Evolutionary conservation across 2,888 invertebrate species (phyloP).

Genomic region (Trissolcus brochymenae): DNA sequence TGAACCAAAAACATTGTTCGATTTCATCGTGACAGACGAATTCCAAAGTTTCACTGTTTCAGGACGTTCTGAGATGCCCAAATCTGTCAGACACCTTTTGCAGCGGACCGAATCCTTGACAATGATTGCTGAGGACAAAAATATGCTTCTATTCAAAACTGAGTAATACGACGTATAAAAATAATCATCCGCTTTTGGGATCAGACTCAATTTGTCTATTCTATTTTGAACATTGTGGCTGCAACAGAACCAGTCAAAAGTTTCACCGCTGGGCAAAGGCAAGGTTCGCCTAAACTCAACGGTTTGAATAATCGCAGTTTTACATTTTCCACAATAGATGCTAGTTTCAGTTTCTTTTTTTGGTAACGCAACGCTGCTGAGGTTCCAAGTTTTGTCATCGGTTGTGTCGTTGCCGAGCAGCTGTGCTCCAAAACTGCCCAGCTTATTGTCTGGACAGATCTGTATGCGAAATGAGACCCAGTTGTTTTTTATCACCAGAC

Average conservation of each 20-base stretch:
- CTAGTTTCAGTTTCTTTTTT: conserved; percentile 56
- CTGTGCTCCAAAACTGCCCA: conserved; percentile 69
- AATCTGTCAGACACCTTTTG: conserved; percentile 66
- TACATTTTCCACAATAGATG: conserved; percentile 67
- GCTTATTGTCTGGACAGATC: conserved; percentile 64
- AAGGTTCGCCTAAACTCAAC: conserved; percentile 66
- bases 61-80: conserved; percentile 63
- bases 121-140: conserved; percentile 62
- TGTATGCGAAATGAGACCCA: conserved; percentile 73
- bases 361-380: conserved; percentile 56
- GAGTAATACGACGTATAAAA: conserved; percentile 68
- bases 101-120: conserved; percentile 64
- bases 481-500: conserved; percentile 63
- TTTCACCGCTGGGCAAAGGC: conserved; percentile 71
- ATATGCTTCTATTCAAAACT: conserved; percentile 63
- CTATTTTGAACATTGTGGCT: conserved; percentile 56
- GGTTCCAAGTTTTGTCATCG: conserved; percentile 9
- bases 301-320: conserved; percentile 60
- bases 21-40: conserved; percentile 60
- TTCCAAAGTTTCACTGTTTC: conserved; percentile 71
- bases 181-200: conserved; percentile 67
- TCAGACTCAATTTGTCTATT: conserved; percentile 42
- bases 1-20: conserved; percentile 21
- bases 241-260: conserved; percentile 74
- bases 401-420: conserved; percentile 56